phyloP scores from a whole-genome alignment of 2,113 vertebrate genomes.

The Microcebus lehilahytsara region DNA sequence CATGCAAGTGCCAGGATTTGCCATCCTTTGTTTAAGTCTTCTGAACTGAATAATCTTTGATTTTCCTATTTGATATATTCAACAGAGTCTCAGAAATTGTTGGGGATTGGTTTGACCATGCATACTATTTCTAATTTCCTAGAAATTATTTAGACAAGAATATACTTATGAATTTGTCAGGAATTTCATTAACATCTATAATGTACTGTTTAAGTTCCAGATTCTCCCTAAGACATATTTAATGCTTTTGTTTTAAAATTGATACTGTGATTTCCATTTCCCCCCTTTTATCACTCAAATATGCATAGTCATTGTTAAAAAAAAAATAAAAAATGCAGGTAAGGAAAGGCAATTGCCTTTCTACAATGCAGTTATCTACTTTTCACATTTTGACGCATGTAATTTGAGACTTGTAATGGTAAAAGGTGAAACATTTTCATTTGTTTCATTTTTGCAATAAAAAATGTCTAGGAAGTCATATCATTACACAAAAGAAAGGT shows the following conservation, averaged over 20 bases:
- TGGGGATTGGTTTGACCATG: background rate
- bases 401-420: background rate
- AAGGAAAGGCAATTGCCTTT: background rate
- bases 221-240: background rate
- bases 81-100: background rate
- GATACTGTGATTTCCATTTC: background rate
- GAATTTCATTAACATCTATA: background rate
- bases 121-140: background rate
- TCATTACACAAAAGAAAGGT: background rate
- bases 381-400: background rate
- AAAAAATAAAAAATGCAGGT: background rate
- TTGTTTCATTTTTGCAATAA: slow-evolving; percentile 28
- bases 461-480: background rate
- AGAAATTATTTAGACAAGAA: background rate
- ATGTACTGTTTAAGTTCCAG: background rate
- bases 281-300: background rate
- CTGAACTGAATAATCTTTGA: background rate
- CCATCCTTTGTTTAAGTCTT: background rate
- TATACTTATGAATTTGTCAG: background rate
- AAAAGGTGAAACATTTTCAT: slow-evolving; percentile 10
- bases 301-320: background rate
- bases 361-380: background rate
- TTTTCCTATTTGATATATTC: background rate
- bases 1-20: background rate
- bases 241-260: background rate